These are phyloP conservation scores for Chelonia mydas DNA, from an alignment of 2,797 vertebrate species.

Conservation along the genomic window DNA sequence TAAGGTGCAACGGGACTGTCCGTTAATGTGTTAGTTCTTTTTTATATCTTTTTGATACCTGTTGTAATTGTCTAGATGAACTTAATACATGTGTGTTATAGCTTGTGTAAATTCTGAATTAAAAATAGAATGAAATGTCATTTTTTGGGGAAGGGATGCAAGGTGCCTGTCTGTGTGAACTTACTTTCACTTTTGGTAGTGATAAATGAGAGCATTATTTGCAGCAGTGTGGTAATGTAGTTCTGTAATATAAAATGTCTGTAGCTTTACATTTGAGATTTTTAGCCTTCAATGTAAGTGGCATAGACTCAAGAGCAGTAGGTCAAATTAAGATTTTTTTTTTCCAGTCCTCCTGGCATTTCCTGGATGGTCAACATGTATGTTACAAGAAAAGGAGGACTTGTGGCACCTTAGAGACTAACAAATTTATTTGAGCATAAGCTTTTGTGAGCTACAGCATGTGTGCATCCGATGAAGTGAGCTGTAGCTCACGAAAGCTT, in stretches of 20 bases:
- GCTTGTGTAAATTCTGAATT: not conserved
- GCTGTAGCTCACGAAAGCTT: too few species aligned
- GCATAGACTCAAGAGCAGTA: not conserved
- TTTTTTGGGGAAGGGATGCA: not conserved
- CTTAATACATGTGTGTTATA: not conserved
- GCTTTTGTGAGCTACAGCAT: too few species aligned
- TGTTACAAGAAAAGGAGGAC: not conserved
- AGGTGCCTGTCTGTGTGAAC: fast-evolving
- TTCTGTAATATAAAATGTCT: not conserved
- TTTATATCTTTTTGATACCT: not conserved
- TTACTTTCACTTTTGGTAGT: not conserved
- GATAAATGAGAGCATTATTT: not conserved
- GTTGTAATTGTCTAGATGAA: not conserved
- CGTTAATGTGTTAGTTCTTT: not conserved
- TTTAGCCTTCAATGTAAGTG: not conserved
- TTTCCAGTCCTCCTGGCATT: fast-evolving
- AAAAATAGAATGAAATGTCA: not conserved
- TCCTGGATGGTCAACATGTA: not conserved
- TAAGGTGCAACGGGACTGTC: not conserved
- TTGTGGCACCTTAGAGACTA: too few species aligned
- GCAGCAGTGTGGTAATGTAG: not conserved
- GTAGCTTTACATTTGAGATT: not conserved
- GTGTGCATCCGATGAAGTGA: too few species aligned
- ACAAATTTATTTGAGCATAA: too few species aligned
- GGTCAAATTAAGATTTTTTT: not conserved